Evolutionary conservation across 1,140 invertebrate genomes (phyloP), one percentile per base, ranked within the genome.

Genomic region (Arion vulgaris): DNA sequence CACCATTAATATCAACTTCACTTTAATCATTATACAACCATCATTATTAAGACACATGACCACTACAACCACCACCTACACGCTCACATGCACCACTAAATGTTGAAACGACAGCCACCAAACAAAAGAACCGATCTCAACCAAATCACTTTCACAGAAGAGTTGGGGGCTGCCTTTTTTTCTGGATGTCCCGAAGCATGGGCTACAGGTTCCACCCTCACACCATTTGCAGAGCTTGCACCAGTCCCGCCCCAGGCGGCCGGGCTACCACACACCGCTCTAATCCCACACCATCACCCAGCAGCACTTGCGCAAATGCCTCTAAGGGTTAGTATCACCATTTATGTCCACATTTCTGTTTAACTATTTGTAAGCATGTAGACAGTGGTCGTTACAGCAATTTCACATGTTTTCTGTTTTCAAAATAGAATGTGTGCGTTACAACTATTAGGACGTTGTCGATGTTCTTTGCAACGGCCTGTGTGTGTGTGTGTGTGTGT

Each of bases 121-220:
- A 57, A 57, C 1, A 57, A 23, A 5, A n/a, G n/a, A n/a, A n/a
- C n/a, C n/a, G n/a, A n/a, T 1, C 36, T 39, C 26, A 71, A 41
- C 79, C 68, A 57, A 80, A 45, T 62, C 26, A 41, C 45, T 71
- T 71, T 71, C 57, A 72, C 80, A 81, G 80, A 81, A 36, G 80
- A 81, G 34, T 41, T 81, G 39, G 69, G 80, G 15, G 28, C 80
- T 32, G 36, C 80, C 28, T 81, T 57, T 81, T 81, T 81, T 41
- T 71, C 80, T 41, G 71, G 80, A 2, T 45, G 69, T 28, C 80
- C 80, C 28, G 80, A 81, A 49, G 80, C 80, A 19, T 81, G 80
- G 80, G 80, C 80, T 45, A 26, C 80, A n/a, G 28, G 49, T 36
- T 28, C 80, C 39, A 69, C 69, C 17, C 69, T 81, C n/a, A n/a